Conservation (phyloP, 1,140 invertebrate species). For the Drosophila triauraria region DNA sequence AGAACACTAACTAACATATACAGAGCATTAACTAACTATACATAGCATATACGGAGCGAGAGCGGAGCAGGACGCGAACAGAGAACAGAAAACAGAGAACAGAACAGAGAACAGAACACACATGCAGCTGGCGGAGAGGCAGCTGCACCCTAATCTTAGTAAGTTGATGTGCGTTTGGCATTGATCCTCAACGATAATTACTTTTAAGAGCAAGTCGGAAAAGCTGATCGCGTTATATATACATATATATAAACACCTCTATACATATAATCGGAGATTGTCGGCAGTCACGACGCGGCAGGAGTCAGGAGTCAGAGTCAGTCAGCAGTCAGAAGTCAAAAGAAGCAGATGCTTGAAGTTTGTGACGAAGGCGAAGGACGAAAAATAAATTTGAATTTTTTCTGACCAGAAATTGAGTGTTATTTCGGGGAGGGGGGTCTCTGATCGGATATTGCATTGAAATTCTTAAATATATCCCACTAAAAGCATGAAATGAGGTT, state of each 20-base stretch:
- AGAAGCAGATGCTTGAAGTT: conserved; percentile 12
- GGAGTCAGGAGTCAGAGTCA: neutral
- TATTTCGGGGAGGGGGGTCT: neutral
- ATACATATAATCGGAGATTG: conserved; percentile 41
- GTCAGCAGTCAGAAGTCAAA: neutral
- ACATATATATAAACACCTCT: conserved; percentile 33
- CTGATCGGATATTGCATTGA: too few species aligned
- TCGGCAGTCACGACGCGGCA: neutral
- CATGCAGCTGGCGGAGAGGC: conserved; percentile 25
- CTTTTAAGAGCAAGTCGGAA: conserved; percentile 29
- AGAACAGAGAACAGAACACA: conserved; percentile 1
- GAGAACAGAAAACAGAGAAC: neutral
- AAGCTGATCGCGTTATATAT: conserved; percentile 36
- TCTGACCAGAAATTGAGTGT: conserved; percentile 41
- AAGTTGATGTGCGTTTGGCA: conserved; percentile 31
- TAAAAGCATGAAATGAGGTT: too few species aligned
- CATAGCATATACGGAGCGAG: conserved; percentile 1
- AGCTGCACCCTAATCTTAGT: conserved; percentile 28
- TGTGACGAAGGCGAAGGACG: conserved; percentile 32
- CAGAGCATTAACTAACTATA: conserved; percentile 3
- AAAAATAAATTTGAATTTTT: conserved; percentile 61
- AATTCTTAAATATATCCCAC: too few species aligned
- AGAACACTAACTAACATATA: conserved; percentile 9
- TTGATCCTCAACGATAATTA: conserved; percentile 45
- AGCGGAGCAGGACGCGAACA: conserved; percentile 12